phyloP scores from a whole-genome alignment of 2,797 vertebrate genomes.

The Trematomus bernacchii region DNA sequence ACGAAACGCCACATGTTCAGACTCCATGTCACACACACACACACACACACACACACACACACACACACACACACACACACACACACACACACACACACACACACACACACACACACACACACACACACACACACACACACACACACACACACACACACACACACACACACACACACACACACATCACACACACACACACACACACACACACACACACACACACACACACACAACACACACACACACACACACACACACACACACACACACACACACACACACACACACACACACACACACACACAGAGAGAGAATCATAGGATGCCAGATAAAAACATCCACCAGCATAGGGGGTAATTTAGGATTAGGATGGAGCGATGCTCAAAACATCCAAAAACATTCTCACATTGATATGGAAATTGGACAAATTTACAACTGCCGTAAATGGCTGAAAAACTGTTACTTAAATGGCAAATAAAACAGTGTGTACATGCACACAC shows the following conservation, averaged over 20 bases:
- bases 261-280: slow-evolving; percentile 19
- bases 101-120: slow-evolving; percentile 17
- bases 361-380: slow-evolving; percentile 63
- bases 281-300: slow-evolving; percentile 12
- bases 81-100: slow-evolving; percentile 11
- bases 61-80: slow-evolving; percentile 35
- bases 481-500: slow-evolving; percentile 39
- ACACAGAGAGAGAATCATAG: slow-evolving; percentile 28
- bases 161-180: slow-evolving; percentile 12
- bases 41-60: slow-evolving; percentile 29
- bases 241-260: slow-evolving; percentile 17
- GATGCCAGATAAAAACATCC: slow-evolving; percentile 52
- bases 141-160: slow-evolving; percentile 14
- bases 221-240: slow-evolving; percentile 14
- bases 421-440: slow-evolving; percentile 47
- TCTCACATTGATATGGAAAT: slow-evolving; percentile 79
- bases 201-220: slow-evolving; percentile 12
- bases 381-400: slow-evolving; percentile 60
- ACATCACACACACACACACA: slow-evolving; percentile 13
- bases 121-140: slow-evolving; percentile 16
- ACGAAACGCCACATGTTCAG: slow-evolving; percentile 34
- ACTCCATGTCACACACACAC: slow-evolving; percentile 8
- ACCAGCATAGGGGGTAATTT: slow-evolving; percentile 54
- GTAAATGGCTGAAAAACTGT: slow-evolving; percentile 68
- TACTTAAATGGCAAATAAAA: slow-evolving; percentile 61